Conservation (phyloP, 2,797 vertebrate genomes). For the Ceryle rudis region DNA sequence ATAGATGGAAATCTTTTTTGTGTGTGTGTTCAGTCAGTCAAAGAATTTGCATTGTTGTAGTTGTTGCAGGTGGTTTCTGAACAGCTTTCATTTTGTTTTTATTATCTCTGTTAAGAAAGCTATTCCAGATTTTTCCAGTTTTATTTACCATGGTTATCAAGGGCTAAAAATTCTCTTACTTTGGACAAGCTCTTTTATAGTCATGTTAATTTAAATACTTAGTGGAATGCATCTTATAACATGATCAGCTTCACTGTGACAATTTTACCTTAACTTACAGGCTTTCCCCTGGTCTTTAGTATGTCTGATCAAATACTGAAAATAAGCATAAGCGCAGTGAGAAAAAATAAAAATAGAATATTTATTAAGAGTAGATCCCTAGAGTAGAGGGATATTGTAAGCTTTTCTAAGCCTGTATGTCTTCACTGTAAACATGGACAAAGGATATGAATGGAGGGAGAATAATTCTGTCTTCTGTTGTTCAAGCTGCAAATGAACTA, state of each 20-base stretch:
- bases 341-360: neutral
- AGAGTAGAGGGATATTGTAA: neutral
- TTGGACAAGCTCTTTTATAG: neutral
- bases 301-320: neutral
- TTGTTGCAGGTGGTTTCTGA: neutral
- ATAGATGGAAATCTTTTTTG: neutral
- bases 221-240: neutral
- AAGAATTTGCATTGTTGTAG: neutral
- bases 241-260: neutral
- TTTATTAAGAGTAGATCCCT: neutral
- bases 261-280: neutral
- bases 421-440: neutral
- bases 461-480: neutral
- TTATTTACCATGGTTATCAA: neutral
- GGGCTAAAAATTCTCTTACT: neutral
- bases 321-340: neutral
- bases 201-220: neutral
- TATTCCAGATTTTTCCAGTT: neutral
- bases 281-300: neutral
- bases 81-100: neutral
- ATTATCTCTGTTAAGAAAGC: neutral
- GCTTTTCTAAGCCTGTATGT: neutral
- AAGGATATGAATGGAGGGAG: neutral
- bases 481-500: neutral
- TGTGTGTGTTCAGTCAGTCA: neutral